Evolutionary conservation across 2,113 vertebrate genomes (phyloP).

Genomic region (Phyllostomus hastatus): DNA sequence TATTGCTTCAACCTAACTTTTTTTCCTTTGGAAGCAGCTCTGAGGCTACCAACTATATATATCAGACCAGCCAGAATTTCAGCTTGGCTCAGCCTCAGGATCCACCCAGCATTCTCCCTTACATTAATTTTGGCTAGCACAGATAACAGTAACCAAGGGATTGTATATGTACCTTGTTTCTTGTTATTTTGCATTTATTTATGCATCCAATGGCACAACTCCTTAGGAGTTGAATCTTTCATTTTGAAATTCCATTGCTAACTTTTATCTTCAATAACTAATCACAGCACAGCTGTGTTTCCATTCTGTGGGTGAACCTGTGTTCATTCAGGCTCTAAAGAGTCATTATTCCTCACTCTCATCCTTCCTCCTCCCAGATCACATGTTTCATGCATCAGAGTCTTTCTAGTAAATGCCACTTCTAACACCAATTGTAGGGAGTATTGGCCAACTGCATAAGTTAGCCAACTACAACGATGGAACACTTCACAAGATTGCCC

Average conservation of each 20-base stretch:
- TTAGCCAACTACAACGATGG: not conserved
- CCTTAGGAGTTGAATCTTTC: not conserved
- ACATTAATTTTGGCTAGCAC: not conserved
- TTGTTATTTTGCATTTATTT: not conserved
- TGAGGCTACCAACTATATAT: not conserved
- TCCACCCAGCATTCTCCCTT: not conserved
- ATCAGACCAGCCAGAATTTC: not conserved
- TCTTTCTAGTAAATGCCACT: not conserved
- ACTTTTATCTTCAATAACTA: not conserved
- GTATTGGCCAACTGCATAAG: not conserved
- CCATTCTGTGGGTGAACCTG: not conserved
- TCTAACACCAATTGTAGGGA: not conserved
- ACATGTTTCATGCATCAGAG: not conserved
- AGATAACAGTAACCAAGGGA: not conserved
- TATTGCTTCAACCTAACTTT: not conserved
- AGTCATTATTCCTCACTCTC: not conserved
- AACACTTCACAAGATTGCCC: not conserved
- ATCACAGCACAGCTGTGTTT: not conserved
- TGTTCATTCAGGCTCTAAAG: not conserved
- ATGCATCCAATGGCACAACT: not conserved
- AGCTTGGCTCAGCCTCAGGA: not conserved
- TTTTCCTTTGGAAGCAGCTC: not conserved
- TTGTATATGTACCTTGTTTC: not conserved
- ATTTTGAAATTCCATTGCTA: not conserved
- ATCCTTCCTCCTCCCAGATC: not conserved